A percentile compares a stretch with the other conserved stretches of the same genome.
These are phyloP conservation scores for Aphelocoma californica DNA, from an alignment of 2,797 vertebrate species.

Conservation along the genomic window DNA sequence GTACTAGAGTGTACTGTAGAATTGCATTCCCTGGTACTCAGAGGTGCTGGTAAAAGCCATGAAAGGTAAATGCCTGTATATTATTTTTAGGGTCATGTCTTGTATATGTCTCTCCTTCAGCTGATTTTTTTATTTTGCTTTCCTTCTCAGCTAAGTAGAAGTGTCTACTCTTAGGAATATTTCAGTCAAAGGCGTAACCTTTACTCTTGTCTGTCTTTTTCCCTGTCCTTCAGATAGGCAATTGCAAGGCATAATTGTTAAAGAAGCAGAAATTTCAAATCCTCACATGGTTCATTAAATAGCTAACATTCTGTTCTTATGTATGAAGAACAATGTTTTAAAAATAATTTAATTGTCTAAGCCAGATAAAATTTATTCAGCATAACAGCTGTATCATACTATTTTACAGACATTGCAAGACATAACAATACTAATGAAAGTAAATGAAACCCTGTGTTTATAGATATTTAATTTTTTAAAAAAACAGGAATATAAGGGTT, in stretches of 20 bases:
- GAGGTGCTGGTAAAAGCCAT: background rate
- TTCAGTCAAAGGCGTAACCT: constrained; percentile 25
- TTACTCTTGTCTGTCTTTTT: background rate
- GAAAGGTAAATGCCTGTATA: background rate
- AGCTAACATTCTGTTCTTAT: constrained; percentile 46
- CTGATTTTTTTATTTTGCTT: background rate
- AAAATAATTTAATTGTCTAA: constrained; percentile 55
- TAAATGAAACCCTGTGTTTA: background rate
- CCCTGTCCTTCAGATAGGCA: background rate
- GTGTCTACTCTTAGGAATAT: background rate
- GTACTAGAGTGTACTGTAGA: background rate
- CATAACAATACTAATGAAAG: background rate
- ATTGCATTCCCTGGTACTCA: background rate
- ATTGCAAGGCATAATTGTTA: background rate
- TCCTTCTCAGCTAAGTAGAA: constrained; percentile 13
- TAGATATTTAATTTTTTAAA: background rate
- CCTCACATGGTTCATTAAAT: constrained; percentile 40
- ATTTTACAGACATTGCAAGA: constrained; percentile 3
- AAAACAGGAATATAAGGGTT: background rate
- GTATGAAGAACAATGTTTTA: constrained; percentile 38
- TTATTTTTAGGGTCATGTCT: background rate
- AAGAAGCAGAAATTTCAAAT: constrained; percentile 40
- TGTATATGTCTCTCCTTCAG: background rate
- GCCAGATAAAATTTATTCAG: constrained; percentile 30
- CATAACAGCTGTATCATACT: background rate